Percentiles rank a stretch among this genome's conserved stretches.
phyloP scores from a whole-genome alignment of 2,797 vertebrate species.

The Eidolon dupreanum region DNA sequence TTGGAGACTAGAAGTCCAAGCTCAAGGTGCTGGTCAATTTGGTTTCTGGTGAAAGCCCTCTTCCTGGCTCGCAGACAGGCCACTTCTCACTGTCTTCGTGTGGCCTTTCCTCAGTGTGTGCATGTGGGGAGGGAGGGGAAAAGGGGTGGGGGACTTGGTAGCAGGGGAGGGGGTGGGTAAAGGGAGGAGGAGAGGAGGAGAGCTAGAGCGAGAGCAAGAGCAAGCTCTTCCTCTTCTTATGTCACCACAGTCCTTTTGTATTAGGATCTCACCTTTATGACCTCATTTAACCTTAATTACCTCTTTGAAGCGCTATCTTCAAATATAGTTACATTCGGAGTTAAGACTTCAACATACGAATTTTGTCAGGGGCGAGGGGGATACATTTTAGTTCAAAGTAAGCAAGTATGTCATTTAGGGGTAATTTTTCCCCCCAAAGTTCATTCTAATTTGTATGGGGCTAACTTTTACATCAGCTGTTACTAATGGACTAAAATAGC shows the following conservation, averaged over 20 bases:
- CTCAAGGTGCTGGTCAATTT: not conserved
- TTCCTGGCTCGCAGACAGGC: not conserved
- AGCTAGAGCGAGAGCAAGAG: not conserved
- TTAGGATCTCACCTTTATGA: not conserved
- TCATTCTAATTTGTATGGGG: conserved; percentile 47
- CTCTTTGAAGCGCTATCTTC: not conserved
- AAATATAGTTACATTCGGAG: not conserved
- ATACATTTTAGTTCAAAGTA: not conserved
- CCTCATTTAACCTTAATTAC: not conserved
- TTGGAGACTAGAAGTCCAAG: not conserved
- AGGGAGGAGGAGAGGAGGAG: no score
- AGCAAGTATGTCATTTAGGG: not conserved
- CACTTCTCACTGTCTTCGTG: not conserved
- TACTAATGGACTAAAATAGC: conserved; percentile 44
- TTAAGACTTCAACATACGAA: not conserved
- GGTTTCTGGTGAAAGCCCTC: not conserved
- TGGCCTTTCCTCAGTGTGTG: not conserved
- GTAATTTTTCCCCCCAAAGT: conserved; percentile 40
- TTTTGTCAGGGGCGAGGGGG: not conserved
- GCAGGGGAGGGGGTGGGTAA: accelerated
- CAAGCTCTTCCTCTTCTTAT: not conserved
- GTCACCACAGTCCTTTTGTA: not conserved
- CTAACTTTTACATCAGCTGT: conserved; percentile 46
- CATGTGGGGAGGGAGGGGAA: no score
- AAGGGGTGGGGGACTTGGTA: accelerated